Conservation (phyloP, 2,888 invertebrate genomes). For the Tenthredo notha region DNA sequence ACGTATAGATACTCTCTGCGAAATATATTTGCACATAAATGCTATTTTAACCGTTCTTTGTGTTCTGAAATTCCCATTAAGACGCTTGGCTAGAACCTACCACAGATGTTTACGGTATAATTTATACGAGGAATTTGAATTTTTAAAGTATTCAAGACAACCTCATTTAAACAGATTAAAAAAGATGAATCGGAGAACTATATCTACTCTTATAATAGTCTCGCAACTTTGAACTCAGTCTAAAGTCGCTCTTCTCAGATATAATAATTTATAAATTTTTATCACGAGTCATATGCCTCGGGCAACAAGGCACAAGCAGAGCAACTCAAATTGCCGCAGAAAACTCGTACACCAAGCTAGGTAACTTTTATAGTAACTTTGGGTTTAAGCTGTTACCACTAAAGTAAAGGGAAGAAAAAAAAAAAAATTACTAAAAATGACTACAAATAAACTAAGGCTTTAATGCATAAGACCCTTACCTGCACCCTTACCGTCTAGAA, state of each 20-base stretch:
- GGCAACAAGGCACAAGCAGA: background rate
- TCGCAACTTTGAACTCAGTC: background rate
- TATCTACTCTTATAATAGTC: background rate
- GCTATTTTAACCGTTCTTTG: background rate
- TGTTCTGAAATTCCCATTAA: background rate
- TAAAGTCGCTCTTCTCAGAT: background rate
- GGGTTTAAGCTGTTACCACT: too few relatives aligned
- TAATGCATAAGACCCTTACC: too few relatives aligned
- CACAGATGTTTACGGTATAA: background rate
- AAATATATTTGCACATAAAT: background rate
- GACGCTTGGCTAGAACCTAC: background rate
- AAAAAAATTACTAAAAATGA: too few relatives aligned
- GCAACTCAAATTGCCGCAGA: background rate
- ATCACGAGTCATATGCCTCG: background rate
- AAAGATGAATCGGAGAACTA: slow-evolving; percentile 11
- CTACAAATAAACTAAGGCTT: too few relatives aligned
- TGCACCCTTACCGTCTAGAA: too few relatives aligned
- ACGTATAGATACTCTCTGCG: background rate
- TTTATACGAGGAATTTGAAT: slow-evolving; percentile 1
- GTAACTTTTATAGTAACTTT: background rate
- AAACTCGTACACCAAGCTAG: background rate
- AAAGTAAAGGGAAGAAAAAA: too few relatives aligned
- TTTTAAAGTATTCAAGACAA: background rate
- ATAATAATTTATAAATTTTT: background rate
- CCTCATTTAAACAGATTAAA: background rate